A percentile compares a stretch with the other conserved stretches of the same genome.
phyloP scores from a whole-genome alignment of 2,888 invertebrate genomes.

The Melanostoma scalare region DNA sequence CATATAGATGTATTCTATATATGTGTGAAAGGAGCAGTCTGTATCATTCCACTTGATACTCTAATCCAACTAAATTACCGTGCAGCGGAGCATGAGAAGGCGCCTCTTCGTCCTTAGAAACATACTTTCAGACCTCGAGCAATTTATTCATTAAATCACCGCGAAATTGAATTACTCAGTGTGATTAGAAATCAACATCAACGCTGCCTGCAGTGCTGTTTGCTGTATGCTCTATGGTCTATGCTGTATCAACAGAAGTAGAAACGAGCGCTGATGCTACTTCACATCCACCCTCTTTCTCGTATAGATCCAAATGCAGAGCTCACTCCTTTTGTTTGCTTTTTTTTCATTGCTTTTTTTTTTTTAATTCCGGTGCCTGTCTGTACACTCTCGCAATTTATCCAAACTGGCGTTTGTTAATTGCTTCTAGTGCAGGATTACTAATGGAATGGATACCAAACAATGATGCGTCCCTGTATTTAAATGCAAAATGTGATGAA shows the following conservation, averaged over 20 bases:
- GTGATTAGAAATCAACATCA: conserved; percentile 67
- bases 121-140: conserved; percentile 44
- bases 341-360: not conserved
- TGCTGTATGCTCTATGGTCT: no score
- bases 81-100: conserved; percentile 24
- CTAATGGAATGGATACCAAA: conserved; percentile 52
- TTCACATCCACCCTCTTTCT: not conserved
- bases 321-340: conserved; percentile 32
- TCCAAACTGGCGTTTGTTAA: conserved; percentile 46
- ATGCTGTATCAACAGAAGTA: conserved; percentile 6
- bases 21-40: no score
- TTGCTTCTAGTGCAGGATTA: conserved; percentile 49
- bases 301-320: conserved; percentile 13
- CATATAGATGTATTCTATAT: no score
- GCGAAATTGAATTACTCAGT: conserved; percentile 64
- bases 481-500: conserved; percentile 18
- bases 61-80: conserved; percentile 4
- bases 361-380: conserved; percentile 37
- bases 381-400: conserved; percentile 44
- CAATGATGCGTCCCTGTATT: conserved; percentile 27
- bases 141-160: conserved; percentile 66
- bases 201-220: conserved; percentile 25
- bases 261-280: not conserved
- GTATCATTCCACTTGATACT: no score
- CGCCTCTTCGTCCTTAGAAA: conserved; percentile 11